Evolutionary conservation across 2,113 vertebrate species (phyloP).

Genomic region (Alligator mississippiensis): DNA sequence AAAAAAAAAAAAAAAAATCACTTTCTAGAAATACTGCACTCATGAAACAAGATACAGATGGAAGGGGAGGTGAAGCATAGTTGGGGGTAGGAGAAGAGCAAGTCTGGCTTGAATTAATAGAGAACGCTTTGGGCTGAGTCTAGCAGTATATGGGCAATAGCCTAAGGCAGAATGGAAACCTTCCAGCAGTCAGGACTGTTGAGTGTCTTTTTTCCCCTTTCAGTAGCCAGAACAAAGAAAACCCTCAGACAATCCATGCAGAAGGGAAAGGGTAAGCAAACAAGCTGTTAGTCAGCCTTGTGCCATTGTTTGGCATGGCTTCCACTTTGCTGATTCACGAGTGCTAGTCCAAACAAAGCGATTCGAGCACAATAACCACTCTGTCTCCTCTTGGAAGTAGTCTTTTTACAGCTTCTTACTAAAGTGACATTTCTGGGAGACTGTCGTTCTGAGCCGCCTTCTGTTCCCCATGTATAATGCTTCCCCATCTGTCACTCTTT

Average conservation of each 20-base stretch:
- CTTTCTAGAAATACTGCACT: too few relatives aligned
- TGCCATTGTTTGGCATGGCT: neutral
- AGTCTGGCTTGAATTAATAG: too few relatives aligned
- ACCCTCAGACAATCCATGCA: accelerated
- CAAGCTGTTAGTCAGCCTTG: neutral
- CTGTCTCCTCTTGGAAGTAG: accelerated
- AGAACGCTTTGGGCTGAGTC: too few relatives aligned
- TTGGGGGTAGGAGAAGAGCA: too few relatives aligned
- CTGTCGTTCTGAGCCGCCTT: neutral
- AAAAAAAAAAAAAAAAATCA: too few relatives aligned
- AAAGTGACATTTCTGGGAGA: neutral
- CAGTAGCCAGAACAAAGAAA: slow-evolving; percentile 15
- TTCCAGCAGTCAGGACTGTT: slow-evolving; percentile 13
- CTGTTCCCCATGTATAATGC: neutral
- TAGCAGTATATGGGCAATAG: too few relatives aligned
- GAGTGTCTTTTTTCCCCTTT: slow-evolving; percentile 18
- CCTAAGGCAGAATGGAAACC: neutral
- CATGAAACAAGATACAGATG: too few relatives aligned
- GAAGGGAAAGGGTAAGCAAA: neutral
- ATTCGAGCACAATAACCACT: neutral
- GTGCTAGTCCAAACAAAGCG: neutral
- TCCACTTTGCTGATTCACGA: neutral
- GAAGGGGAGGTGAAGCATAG: too few relatives aligned
- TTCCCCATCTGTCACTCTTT: neutral
- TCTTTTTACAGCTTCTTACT: neutral